Evolutionary conservation across 2,113 vertebrate species (phyloP).

Genomic region (Bubo bubo): DNA sequence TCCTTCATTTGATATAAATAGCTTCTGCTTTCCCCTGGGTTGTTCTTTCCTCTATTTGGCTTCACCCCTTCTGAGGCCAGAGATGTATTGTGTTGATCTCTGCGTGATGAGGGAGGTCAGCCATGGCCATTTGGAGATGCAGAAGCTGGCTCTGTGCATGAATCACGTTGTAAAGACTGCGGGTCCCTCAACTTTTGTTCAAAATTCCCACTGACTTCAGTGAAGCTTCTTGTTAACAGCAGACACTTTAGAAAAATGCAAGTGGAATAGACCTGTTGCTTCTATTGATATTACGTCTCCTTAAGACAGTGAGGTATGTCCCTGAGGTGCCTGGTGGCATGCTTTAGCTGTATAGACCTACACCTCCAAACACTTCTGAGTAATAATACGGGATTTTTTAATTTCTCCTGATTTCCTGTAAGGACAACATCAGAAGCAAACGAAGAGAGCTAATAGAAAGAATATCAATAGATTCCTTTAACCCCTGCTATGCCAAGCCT

Average conservation of each 20-base stretch:
- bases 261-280: neutral
- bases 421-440: neutral
- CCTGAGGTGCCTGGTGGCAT: neutral
- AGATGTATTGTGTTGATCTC: neutral
- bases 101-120: neutral
- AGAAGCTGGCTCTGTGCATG: neutral
- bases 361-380: neutral
- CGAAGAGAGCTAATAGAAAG: neutral
- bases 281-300: neutral
- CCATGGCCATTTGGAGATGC: neutral
- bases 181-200: neutral
- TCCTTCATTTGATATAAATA: slow-evolving; percentile 47
- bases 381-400: neutral
- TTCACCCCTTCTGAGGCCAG: slow-evolving; percentile 23
- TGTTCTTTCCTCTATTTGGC: slow-evolving; percentile 13
- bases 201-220: neutral
- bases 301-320: neutral
- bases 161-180: neutral
- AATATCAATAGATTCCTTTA: neutral
- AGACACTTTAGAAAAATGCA: neutral
- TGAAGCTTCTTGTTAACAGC: neutral
- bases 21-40: neutral
- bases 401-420: neutral
- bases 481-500: neutral
- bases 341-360: neutral